A percentile compares a stretch with the other conserved stretches of the same genome.
Conservation (phyloP, 2,797 vertebrate genomes). For the Anabacerthia variegaticeps region DNA sequence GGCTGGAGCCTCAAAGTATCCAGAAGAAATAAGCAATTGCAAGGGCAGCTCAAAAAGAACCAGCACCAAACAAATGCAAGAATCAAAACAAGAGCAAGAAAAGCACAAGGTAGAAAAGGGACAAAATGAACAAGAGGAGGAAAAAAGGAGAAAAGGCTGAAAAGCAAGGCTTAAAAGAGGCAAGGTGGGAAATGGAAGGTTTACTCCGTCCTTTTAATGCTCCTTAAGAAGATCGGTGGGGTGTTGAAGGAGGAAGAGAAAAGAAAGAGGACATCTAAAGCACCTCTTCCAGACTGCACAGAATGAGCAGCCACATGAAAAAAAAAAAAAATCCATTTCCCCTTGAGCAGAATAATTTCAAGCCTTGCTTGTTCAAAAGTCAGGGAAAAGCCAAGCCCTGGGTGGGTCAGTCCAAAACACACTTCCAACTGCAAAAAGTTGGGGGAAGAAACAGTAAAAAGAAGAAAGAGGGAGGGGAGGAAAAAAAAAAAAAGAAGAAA, state of each 20-base stretch:
- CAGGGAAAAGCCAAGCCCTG: conserved; percentile 55
- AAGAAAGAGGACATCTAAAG: background rate
- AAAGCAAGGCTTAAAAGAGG: conserved; percentile 62
- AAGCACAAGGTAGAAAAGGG: conserved; percentile 58
- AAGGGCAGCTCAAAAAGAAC: conserved; percentile 63
- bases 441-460: background rate
- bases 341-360: conserved; percentile 64
- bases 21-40: conserved; percentile 60
- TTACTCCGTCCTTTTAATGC: background rate
- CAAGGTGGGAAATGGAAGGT: conserved; percentile 44
- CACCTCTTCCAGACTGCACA: background rate
- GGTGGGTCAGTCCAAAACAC: conserved; percentile 47
- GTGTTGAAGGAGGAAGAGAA: background rate
- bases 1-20: conserved; percentile 44
- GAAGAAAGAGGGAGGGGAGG: background rate
- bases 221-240: background rate
- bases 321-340: conserved; percentile 42
- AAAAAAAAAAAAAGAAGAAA: background rate
- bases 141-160: conserved; percentile 27
- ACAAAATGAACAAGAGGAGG: conserved; percentile 52
- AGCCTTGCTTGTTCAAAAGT: conserved; percentile 75
- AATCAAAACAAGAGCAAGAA: conserved; percentile 72
- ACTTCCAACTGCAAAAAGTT: conserved; percentile 56
- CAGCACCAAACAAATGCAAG: conserved; percentile 57
- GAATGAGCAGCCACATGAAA: background rate